These are phyloP conservation scores for Lagopus leucura DNA, from an alignment of 2,113 vertebrate genomes.

Conservation along the genomic window DNA sequence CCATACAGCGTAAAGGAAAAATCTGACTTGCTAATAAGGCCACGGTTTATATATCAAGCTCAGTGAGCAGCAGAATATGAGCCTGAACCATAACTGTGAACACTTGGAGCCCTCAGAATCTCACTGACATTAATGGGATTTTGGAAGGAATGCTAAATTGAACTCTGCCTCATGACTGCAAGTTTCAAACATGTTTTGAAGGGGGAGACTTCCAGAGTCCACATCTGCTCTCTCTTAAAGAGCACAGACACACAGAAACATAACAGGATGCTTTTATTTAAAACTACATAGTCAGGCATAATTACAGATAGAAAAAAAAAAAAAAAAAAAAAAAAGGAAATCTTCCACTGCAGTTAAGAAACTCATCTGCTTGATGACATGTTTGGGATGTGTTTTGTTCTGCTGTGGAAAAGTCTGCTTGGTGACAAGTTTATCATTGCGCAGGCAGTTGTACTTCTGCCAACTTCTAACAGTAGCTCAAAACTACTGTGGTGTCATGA, in stretches of 20 bases:
- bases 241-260: neutral
- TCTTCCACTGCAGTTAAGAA: neutral
- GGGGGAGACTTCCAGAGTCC: neutral
- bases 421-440: neutral
- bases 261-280: neutral
- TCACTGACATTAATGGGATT: neutral
- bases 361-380: neutral
- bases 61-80: neutral
- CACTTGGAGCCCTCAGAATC: neutral
- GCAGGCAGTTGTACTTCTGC: neutral
- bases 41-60: neutral
- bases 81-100: neutral
- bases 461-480: neutral
- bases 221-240: neutral
- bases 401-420: neutral
- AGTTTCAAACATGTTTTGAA: neutral
- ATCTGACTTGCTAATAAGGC: neutral
- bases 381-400: neutral
- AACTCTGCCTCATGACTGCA: neutral
- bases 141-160: neutral
- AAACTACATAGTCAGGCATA: neutral
- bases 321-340: neutral
- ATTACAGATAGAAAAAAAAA: neutral
- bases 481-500: neutral
- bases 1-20: neutral